Evolutionary conservation across 2,113 vertebrate species (phyloP).

Genomic region (Trochalopteron elliotii): DNA sequence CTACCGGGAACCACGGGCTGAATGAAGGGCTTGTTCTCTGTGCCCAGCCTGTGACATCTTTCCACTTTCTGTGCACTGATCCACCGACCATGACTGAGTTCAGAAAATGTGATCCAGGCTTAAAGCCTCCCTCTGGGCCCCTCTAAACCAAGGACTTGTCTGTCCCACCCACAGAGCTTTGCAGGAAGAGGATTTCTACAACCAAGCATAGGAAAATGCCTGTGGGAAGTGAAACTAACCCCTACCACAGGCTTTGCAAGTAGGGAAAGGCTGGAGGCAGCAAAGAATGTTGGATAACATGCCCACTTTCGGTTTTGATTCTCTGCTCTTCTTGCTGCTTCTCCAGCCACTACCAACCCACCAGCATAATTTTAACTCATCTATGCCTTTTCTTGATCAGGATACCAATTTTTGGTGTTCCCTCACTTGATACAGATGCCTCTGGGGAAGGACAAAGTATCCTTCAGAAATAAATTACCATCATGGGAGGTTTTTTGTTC

Average conservation of each 20-base stretch:
- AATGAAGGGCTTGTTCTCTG: accelerated
- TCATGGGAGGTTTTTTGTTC: neutral
- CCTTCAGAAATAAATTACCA: neutral
- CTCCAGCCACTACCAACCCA: neutral
- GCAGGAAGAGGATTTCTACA: neutral
- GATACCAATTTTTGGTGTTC: neutral
- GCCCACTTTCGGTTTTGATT: neutral
- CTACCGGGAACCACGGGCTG: neutral
- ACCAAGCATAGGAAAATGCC: neutral
- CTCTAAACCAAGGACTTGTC: neutral
- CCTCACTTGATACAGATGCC: neutral
- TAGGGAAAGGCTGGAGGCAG: neutral
- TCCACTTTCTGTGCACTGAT: neutral
- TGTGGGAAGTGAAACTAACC: neutral
- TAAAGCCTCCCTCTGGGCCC: neutral
- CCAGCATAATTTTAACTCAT: neutral
- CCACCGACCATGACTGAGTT: accelerated
- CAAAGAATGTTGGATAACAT: neutral
- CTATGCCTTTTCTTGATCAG: neutral
- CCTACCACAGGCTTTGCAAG: neutral
- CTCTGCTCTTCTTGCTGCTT: neutral
- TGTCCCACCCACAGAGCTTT: neutral
- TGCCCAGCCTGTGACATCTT: neutral
- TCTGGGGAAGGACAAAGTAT: neutral
- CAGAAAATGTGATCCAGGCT: neutral